phyloP scores from a whole-genome alignment of 2,797 vertebrate genomes.

The Peromyscus aztecus region DNA sequence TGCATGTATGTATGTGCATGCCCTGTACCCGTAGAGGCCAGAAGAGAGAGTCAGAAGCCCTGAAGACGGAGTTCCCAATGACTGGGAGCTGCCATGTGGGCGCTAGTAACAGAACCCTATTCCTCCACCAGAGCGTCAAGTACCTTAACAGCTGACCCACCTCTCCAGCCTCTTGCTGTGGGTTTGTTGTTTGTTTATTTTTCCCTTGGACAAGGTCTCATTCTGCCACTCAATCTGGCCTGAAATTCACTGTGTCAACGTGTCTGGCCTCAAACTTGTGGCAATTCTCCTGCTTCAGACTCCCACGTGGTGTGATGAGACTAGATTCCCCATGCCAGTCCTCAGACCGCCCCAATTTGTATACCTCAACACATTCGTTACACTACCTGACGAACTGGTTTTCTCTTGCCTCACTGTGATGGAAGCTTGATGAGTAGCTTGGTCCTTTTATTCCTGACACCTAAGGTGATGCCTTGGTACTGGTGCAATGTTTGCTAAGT shows the following conservation, averaged over 20 bases:
- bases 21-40: no score
- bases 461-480: background rate
- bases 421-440: background rate
- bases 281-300: background rate
- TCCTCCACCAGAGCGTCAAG: background rate
- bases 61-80: background rate
- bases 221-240: background rate
- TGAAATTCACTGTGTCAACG: background rate
- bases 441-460: background rate
- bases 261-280: background rate
- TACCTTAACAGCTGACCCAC: background rate
- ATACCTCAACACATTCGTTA: background rate
- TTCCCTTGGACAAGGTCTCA: background rate
- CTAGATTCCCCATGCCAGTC: background rate
- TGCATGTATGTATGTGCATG: background rate
- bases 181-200: background rate
- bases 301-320: background rate
- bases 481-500: background rate
- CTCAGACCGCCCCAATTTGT: background rate
- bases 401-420: background rate
- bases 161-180: background rate
- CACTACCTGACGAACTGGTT: background rate
- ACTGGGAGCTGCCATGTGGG: background rate
- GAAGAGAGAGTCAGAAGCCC: background rate
- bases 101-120: background rate